Percentiles rank a stretch among this genome's conserved stretches.
phyloP scores from a whole-genome alignment of 2,113 vertebrate genomes.

The Scalopus aquaticus region DNA sequence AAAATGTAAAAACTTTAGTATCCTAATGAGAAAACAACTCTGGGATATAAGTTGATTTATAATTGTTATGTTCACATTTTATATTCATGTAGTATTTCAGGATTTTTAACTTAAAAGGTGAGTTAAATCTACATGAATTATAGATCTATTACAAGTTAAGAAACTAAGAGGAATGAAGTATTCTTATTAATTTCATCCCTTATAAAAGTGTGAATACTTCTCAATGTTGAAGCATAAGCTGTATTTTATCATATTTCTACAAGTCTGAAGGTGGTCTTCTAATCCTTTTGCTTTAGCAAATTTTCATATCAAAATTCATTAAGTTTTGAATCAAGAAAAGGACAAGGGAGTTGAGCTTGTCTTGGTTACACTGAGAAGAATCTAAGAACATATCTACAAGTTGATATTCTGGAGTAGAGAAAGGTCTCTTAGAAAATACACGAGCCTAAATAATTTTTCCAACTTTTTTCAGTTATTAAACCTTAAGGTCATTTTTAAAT shows the following conservation, averaged over 20 bases:
- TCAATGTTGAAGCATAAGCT: not conserved
- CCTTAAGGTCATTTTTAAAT: constrained; percentile 29
- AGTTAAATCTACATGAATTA: not conserved
- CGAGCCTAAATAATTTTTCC: not conserved
- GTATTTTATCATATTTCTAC: not conserved
- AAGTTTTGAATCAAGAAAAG: constrained; percentile 21
- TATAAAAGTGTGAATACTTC: not conserved
- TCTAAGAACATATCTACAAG: not conserved
- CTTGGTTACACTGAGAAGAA: not conserved
- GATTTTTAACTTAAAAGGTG: not conserved
- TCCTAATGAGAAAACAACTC: constrained; percentile 32
- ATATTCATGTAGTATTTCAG: not conserved
- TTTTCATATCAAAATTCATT: not conserved
- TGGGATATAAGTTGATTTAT: not conserved
- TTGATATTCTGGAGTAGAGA: not conserved
- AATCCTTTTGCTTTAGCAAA: not conserved
- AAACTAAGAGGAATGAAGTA: constrained; percentile 21
- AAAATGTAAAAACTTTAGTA: not conserved
- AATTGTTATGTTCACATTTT: not conserved
- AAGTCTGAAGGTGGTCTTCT: not conserved
- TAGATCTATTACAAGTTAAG: not conserved
- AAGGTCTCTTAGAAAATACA: not conserved
- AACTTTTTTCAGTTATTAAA: not conserved
- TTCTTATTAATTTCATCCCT: not conserved
- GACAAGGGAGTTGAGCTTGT: not conserved